Evolutionary conservation across 2,888 invertebrate genomes (phyloP).

Genomic region (Artemia sinica): DNA sequence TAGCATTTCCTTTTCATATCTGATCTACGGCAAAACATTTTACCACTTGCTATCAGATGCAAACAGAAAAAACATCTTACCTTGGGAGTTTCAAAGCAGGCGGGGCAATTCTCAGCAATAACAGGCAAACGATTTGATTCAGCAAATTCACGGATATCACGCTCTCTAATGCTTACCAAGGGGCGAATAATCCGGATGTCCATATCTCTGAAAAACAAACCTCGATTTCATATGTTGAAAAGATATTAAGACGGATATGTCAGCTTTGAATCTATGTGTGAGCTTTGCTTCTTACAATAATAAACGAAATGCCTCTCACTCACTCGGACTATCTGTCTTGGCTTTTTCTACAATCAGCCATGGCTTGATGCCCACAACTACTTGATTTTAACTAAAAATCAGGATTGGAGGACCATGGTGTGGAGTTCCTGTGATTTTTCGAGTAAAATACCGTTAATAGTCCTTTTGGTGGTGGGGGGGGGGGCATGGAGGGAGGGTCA

Average conservation of each 20-base stretch:
- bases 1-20: neutral
- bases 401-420: no score
- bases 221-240: no score
- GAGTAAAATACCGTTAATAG: no score
- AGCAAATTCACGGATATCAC: conserved; percentile 51
- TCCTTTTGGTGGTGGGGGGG: no score
- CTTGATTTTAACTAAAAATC: no score
- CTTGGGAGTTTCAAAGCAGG: conserved; percentile 38
- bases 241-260: no score
- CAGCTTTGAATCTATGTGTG: neutral
- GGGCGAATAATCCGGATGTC: conserved; percentile 65
- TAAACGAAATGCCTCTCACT: no score
- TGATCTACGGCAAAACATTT: conserved; percentile 11
- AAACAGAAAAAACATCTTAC: conserved; percentile 28
- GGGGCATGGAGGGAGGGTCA: no score
- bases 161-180: conserved; percentile 66
- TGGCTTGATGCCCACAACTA: no score
- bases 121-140: conserved; percentile 53
- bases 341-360: no score
- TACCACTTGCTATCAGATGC: neutral
- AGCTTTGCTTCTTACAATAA: neutral
- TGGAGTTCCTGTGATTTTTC: no score
- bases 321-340: no score
- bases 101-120: conserved; percentile 44
- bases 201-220: conserved; percentile 41